These are phyloP conservation scores for Bos javanicus DNA, from an alignment of 2,113 vertebrate genomes.

Conservation along the genomic window DNA sequence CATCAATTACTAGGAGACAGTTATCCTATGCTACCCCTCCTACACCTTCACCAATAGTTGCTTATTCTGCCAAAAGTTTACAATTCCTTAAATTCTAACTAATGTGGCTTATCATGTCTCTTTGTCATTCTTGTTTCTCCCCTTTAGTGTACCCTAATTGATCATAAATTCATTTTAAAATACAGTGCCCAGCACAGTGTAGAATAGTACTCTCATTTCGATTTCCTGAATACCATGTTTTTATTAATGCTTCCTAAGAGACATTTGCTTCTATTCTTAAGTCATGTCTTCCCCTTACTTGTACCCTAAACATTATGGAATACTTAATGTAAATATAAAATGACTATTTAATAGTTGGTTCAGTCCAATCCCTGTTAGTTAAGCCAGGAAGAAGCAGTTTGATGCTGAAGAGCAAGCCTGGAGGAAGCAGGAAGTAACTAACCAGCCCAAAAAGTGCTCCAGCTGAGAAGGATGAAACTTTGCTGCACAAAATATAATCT, in stretches of 20 bases:
- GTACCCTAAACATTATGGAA: not conserved
- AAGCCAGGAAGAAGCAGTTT: not conserved
- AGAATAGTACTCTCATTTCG: not conserved
- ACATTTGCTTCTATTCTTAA: not conserved
- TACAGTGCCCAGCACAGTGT: rapidly evolving
- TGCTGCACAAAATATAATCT: not conserved
- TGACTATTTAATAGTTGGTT: conserved; percentile 21
- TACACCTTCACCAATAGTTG: not conserved
- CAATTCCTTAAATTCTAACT: not conserved
- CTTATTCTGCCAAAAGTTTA: not conserved
- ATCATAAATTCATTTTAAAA: not conserved
- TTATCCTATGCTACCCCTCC: not conserved
- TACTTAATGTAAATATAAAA: not conserved
- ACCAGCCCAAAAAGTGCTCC: conserved; percentile 12
- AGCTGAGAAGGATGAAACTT: conserved; percentile 24
- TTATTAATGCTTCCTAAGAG: not conserved
- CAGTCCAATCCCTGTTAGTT: not conserved
- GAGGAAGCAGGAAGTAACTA: conserved; percentile 10
- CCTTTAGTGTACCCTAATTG: not conserved
- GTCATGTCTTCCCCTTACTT: not conserved
- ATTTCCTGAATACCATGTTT: not conserved
- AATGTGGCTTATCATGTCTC: not conserved
- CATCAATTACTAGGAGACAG: not conserved
- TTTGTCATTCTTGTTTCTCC: not conserved
- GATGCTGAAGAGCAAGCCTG: not conserved